These are phyloP conservation scores for Gandaritis pyraliata DNA, from an alignment of 2,888 invertebrate species.

Conservation along the genomic window DNA sequence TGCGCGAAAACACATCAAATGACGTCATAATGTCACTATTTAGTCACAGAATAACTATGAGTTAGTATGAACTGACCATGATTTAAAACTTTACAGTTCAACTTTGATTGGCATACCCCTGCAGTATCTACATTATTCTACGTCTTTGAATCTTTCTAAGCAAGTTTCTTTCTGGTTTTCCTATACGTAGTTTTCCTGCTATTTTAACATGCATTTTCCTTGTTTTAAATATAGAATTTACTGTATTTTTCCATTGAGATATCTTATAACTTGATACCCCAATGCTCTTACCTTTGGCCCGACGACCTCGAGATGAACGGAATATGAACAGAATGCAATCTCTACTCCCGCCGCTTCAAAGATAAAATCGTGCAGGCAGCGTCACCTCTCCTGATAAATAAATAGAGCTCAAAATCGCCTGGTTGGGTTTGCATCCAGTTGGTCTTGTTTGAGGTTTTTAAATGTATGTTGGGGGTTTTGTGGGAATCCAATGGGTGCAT, in stretches of 20 bases:
- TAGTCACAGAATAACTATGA: no score
- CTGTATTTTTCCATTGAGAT: background rate
- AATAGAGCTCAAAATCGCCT: slow-evolving; percentile 43
- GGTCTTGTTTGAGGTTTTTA: slow-evolving; percentile 51
- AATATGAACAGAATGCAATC: slow-evolving; percentile 74
- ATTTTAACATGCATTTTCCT: no score
- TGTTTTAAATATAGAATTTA: no score
- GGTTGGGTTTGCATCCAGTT: background rate
- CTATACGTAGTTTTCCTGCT: no score
- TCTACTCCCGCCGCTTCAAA: slow-evolving; percentile 57
- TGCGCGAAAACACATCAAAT: no score
- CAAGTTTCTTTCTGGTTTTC: no score
- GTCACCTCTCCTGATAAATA: slow-evolving; percentile 25
- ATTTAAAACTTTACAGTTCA: no score
- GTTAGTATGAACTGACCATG: no score
- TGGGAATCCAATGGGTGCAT: slow-evolving; percentile 45
- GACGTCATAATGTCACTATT: no score
- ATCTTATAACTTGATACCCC: slow-evolving; percentile 41
- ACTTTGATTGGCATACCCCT: no score
- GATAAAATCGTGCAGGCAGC: slow-evolving; percentile 50
- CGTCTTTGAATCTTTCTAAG: no score
- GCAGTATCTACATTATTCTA: no score
- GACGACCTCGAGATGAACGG: slow-evolving; percentile 64
- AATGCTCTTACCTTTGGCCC: slow-evolving; percentile 52
- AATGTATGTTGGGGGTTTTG: slow-evolving; percentile 51